phyloP scores from a whole-genome alignment of 2,888 invertebrate genomes.

The Lasioglossum lativentre region DNA sequence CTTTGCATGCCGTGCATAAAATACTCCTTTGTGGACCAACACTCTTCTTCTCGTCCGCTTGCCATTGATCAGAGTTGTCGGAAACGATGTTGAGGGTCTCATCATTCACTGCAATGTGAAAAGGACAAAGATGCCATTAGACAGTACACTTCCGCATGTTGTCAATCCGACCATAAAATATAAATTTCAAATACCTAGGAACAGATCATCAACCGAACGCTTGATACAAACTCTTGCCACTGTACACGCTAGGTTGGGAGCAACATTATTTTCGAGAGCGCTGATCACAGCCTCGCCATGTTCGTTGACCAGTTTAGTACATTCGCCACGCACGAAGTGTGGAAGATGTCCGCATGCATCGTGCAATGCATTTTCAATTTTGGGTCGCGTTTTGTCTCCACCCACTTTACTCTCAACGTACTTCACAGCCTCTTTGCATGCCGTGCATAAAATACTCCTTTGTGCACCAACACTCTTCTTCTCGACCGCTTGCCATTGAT shows the following conservation, averaged over 20 bases:
- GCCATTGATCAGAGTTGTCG: too few species aligned
- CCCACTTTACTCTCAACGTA: background rate
- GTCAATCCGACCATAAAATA: background rate
- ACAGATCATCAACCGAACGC: too few species aligned
- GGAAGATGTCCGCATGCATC: too few species aligned
- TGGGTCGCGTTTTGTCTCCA: background rate
- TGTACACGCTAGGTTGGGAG: background rate
- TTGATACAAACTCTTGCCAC: background rate
- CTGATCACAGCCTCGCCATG: background rate
- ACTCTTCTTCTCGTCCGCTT: too few species aligned
- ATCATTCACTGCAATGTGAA: too few species aligned
- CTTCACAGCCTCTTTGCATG: background rate
- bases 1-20: too few species aligned
- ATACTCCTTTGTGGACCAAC: too few species aligned
- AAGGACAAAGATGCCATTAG: too few species aligned
- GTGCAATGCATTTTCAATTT: background rate
- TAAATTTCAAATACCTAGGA: background rate
- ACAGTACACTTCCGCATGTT: too few species aligned
- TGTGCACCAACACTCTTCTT: background rate
- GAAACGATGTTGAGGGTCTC: too few species aligned
- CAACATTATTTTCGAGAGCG: background rate
- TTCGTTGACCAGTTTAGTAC: background rate
- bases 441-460: fast-evolving
- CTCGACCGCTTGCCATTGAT: background rate
- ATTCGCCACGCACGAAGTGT: too few species aligned